These are phyloP conservation scores for Zoanthus sansibaricus DNA, from an alignment of 92 coral and sea anemone genomes.

Conservation along the genomic window DNA sequence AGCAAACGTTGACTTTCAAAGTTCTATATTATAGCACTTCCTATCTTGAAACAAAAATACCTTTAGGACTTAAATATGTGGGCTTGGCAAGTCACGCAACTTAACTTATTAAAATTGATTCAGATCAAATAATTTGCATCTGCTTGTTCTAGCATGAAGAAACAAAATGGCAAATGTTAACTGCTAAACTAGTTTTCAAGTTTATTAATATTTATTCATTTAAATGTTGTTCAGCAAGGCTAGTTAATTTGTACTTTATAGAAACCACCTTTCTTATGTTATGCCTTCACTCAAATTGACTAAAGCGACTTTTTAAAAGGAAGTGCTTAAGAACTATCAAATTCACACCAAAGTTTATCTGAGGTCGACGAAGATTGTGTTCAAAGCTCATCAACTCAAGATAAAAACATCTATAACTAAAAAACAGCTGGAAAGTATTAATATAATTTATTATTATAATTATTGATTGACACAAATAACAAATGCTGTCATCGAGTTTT, in stretches of 20 bases:
- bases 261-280: not conserved
- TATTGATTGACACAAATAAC: not conserved
- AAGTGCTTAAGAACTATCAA: not conserved
- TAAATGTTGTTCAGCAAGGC: not conserved
- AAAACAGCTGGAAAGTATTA: slow-evolving; percentile 11
- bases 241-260: not conserved
- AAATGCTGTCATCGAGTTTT: not conserved
- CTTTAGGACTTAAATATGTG: not conserved
- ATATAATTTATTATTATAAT: not conserved
- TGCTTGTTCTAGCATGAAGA: not conserved
- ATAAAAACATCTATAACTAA: not conserved
- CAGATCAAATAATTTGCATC: not conserved
- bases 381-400: not conserved
- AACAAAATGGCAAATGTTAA: not conserved
- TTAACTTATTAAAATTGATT: not conserved
- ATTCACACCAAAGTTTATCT: not conserved
- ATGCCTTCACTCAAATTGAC: not conserved
- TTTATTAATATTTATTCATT: not conserved
- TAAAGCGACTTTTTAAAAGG: not conserved
- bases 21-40: not conserved
- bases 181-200: not conserved
- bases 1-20: not conserved
- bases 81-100: slow-evolving; percentile 38
- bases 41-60: not conserved
- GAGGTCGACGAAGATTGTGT: not conserved